Evolutionary conservation across 2,888 invertebrate species (phyloP).

Genomic region (Meloe dianella): DNA sequence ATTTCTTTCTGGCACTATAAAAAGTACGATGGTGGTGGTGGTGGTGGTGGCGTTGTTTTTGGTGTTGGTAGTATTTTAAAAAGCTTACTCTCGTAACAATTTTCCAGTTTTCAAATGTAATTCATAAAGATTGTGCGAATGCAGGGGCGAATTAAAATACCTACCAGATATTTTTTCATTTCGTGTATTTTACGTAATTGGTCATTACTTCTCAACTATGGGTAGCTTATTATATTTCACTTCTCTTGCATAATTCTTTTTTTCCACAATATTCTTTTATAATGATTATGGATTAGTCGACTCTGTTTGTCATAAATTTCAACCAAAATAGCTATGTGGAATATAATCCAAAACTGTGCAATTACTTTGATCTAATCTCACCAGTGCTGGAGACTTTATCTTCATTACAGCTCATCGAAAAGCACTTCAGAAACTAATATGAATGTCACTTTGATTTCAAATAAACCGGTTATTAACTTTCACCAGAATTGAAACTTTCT

Average conservation of each 20-base stretch:
- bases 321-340: not conserved
- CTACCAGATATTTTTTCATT: constrained; percentile 1
- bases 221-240: not conserved
- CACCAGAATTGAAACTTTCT: not conserved
- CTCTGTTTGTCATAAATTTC: not conserved
- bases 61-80: too few species aligned
- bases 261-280: not conserved
- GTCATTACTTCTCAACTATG: constrained; percentile 21
- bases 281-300: not conserved
- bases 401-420: constrained; percentile 3
- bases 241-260: not conserved
- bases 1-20: not conserved
- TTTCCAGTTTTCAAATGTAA: constrained; percentile 20
- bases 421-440: constrained; percentile 2
- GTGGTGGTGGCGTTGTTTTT: not conserved
- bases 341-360: not conserved
- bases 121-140: constrained; percentile 17
- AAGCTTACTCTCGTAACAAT: constrained; percentile 1
- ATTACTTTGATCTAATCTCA: not conserved
- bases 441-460: not conserved
- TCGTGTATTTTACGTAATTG: constrained; percentile 18
- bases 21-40: not conserved
- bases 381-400: not conserved
- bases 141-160: constrained; percentile 23
- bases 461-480: not conserved